Evolutionary conservation across 2,888 invertebrate genomes (phyloP), one percentile per base, ranked within the genome.

Genomic region (Drosophila pseudotakahashii): DNA sequence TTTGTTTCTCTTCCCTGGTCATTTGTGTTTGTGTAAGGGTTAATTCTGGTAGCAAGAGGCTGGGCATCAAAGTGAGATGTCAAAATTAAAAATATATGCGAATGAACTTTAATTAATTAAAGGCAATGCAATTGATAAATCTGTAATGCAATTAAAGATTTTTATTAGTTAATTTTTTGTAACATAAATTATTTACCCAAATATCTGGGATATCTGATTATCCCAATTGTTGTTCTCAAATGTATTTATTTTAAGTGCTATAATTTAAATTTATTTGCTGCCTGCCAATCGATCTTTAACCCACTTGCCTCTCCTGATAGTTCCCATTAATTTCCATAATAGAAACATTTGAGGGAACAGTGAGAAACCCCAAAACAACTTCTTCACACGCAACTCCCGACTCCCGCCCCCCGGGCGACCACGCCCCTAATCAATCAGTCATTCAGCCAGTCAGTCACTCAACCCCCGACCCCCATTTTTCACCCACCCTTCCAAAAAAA

Each of bases 391-490:
- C 66, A 64, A 66, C 64, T 19, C 2, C 26, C 63, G 32, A 44
- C 64, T 19, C 2, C 26, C 63, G 32, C 52, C 42, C 5, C 19
- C 26, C 34, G 26, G 50, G 32, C 30, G 10, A 30, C 57, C 67
- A 57, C 67, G 67, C 67, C 58, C 68, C 67, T 58, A 47, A 32
- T 47, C 47, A 47, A 82, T 69, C 82, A 53, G 78, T 81, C 79
- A 77, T 55, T 76, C 80, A 62, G 58, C 44, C 79, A 74, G 69
- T 71, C 59, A 67, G 55, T 55, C 75, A 47, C 30, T 51, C 69
- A 41, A 47, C 53, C 76, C 58, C 48, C 48, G 11, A 7, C 26
- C 16, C 36, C 32, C 39, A 11, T 42, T 34, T 42, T 19, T 19
- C 19, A 11, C 19, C 14, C 30, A n/a, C 45, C n/a, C 11, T 30